These are phyloP conservation scores for Pteronotus mesoamericanus DNA, from an alignment of 2,797 vertebrate species.

Conservation along the genomic window DNA sequence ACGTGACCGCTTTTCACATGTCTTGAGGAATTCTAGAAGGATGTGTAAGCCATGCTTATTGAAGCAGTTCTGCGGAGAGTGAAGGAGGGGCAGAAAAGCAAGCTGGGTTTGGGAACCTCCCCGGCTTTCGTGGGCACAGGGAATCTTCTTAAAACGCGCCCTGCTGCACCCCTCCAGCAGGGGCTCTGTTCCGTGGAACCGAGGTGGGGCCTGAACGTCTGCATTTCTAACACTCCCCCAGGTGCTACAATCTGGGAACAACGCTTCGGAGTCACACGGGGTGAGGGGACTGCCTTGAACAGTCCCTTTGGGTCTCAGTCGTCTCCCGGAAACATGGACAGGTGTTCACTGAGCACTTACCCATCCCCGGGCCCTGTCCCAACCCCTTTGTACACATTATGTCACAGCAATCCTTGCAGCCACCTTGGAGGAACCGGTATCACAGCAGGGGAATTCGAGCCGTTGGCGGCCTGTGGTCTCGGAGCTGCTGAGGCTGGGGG, in stretches of 20 bases:
- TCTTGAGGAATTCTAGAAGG: background rate
- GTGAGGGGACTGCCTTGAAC: background rate
- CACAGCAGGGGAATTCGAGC: background rate
- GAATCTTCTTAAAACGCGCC: background rate
- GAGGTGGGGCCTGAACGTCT: background rate
- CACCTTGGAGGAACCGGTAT: background rate
- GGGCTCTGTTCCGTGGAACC: background rate
- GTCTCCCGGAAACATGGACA: background rate
- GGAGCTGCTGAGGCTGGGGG: background rate
- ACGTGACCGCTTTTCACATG: background rate
- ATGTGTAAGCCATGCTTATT: background rate
- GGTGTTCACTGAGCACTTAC: background rate
- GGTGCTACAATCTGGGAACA: background rate
- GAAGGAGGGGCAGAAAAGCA: background rate
- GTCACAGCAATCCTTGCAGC: too few relatives aligned
- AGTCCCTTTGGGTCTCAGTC: background rate
- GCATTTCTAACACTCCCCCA: background rate
- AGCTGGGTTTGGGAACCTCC: background rate
- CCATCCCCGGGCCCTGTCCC: background rate
- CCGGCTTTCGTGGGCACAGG: background rate
- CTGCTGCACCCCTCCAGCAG: background rate
- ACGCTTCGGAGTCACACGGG: fast-evolving
- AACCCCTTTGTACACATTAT: too few relatives aligned
- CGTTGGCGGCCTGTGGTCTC: fast-evolving
- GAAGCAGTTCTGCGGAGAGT: background rate